Percentiles rank a stretch among this genome's conserved stretches.
These are phyloP conservation scores for Nesoenas mayeri DNA, from an alignment of 2,113 vertebrate species.

Conservation along the genomic window DNA sequence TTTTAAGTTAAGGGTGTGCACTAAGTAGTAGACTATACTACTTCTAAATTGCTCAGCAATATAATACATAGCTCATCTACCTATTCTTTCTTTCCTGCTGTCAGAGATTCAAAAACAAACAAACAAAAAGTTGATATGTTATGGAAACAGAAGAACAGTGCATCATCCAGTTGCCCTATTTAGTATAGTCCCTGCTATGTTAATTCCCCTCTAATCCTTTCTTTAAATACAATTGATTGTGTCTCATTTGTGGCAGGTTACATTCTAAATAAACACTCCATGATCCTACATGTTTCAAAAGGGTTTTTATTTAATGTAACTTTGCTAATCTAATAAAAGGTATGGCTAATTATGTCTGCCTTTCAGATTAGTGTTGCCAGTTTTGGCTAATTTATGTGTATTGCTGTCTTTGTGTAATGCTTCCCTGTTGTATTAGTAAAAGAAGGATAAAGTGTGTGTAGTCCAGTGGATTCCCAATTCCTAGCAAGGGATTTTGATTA, in stretches of 20 bases:
- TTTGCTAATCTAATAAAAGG: neutral
- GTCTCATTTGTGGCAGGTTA: neutral
- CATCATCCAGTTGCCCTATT: neutral
- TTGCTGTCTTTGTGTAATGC: neutral
- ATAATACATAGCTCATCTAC: neutral
- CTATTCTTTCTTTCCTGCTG: neutral
- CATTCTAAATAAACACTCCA: neutral
- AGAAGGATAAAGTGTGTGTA: neutral
- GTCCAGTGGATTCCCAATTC: neutral
- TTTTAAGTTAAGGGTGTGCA: neutral
- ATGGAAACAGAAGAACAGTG: neutral
- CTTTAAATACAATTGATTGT: neutral
- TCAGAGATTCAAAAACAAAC: neutral
- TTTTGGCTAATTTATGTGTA: neutral
- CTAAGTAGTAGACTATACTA: neutral
- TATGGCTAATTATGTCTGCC: neutral
- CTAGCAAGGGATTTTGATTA: neutral
- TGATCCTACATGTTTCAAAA: neutral
- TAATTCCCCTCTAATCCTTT: slow-evolving; percentile 35
- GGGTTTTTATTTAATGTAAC: neutral
- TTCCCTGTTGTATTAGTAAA: neutral
- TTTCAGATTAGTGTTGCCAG: neutral
- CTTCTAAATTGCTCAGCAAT: neutral
- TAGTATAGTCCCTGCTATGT: neutral
- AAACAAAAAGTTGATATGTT: neutral